phyloP scores from a whole-genome alignment of 2,113 vertebrate species.

The Lucifuga dentata region DNA sequence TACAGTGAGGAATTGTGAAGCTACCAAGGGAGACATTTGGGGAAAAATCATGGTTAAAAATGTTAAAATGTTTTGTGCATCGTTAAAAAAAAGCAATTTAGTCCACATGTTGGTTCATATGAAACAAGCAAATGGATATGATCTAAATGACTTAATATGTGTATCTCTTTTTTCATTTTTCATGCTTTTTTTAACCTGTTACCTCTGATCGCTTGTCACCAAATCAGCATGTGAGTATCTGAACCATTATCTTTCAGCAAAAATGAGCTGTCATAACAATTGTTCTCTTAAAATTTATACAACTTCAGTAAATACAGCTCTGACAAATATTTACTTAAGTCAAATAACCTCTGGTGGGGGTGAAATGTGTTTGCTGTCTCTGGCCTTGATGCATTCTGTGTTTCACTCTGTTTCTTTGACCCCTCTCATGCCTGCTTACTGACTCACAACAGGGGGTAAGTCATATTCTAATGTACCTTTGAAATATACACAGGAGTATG shows the following conservation, averaged over 20 bases:
- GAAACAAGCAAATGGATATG: neutral
- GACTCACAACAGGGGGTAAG: conserved; percentile 91
- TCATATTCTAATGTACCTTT: conserved; percentile 90
- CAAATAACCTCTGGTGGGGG: conserved; percentile 89
- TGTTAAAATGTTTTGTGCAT: neutral
- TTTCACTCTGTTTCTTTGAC: conserved; percentile 47
- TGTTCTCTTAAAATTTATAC: conserved; percentile 84
- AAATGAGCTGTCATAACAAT: conserved; percentile 62
- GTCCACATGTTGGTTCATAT: neutral
- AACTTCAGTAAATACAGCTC: conserved; percentile 89
- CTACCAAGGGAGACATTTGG: too few species aligned
- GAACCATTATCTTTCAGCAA: conserved; percentile 84
- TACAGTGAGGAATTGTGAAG: too few species aligned
- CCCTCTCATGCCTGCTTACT: conserved; percentile 86
- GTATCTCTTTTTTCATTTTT: conserved; percentile 81
- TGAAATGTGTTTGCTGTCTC: conserved; percentile 93
- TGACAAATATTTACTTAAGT: conserved; percentile 90
- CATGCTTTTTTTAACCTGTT: conserved; percentile 83
- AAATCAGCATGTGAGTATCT: conserved; percentile 83
- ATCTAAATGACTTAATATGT: too few species aligned
- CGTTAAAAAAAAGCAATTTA: neutral
- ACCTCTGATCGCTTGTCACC: neutral
- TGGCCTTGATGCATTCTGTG: conserved; percentile 43
- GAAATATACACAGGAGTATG: conserved; percentile 78
- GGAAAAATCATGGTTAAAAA: too few species aligned